phyloP scores from a whole-genome alignment of 2,888 invertebrate genomes.

The Arrhopalites spinosus region DNA sequence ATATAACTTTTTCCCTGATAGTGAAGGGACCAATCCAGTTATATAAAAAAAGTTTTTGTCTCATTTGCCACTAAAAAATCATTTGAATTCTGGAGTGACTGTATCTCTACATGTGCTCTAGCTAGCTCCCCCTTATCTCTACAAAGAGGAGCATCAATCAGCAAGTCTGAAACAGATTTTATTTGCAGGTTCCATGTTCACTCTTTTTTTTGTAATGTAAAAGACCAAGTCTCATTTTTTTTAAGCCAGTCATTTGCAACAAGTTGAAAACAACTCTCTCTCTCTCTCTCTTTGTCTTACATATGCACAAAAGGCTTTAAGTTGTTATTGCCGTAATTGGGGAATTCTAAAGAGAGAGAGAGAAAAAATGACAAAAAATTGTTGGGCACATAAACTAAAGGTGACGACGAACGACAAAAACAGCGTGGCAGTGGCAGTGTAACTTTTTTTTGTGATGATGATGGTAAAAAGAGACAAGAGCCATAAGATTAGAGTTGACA shows the following conservation, averaged over 20 bases:
- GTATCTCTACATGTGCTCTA: background rate
- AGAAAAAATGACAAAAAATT: background rate
- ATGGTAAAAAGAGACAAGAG: background rate
- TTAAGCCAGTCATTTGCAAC: background rate
- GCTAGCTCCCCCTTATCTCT: background rate
- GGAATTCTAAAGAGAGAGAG: background rate
- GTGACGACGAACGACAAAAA: no score
- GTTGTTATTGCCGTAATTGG: constrained; percentile 19
- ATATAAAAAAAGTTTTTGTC: background rate
- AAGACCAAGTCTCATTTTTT: no score
- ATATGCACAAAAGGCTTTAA: background rate
- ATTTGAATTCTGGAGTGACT: background rate
- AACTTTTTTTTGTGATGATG: no score
- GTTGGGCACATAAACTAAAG: no score
- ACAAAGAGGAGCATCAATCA: background rate
- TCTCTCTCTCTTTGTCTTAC: background rate
- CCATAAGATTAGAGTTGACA: constrained; percentile 8
- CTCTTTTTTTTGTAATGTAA: background rate
- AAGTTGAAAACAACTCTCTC: background rate
- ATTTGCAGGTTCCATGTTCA: constrained; percentile 7
- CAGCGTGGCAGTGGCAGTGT: no score
- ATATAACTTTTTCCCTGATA: no score
- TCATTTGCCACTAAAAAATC: background rate
- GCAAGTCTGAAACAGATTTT: constrained; percentile 8
- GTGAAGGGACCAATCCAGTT: no score